Evolutionary conservation across 2,113 vertebrate species (phyloP), one percentile per base, ranked within the genome.

Genomic region (Platysteira castanea): DNA sequence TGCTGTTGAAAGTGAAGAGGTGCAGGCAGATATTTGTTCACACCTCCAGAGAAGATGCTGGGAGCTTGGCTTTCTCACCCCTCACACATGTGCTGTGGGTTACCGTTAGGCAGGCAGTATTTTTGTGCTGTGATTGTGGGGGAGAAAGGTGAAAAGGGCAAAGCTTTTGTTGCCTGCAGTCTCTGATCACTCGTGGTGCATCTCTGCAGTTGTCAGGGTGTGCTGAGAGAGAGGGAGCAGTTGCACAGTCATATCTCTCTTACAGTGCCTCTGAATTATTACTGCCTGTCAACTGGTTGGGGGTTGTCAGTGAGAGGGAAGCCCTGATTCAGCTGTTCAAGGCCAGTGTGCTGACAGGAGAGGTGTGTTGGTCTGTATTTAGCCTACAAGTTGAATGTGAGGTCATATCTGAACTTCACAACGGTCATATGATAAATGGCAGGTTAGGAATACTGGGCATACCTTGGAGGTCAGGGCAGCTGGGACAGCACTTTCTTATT

Each of bases 371-470:
- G 67, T 59, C 96, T 97, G 96, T 97, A 74, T 96, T 96, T 97
- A 97, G 94, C 82, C 47, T 23, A 1, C 41, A 41, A 87, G 78
- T 67, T 76, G 73, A 77, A 59, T 78, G 80, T 59, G 76, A 83
- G 81, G 75, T 70, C 13, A 15, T 61, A 73, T 83, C 73, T 92
- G 88, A 75, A 71, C 84, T 96, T 96, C 84, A 65, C 59, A 65
- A 77, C 13, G 5, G 92, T 97, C 97, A 97, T 96, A 91, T 97
- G 97, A 96, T 74, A 74, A 96, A 94, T 88, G 78, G 69, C 75
- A 84, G 54, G 49, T 67, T 82, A 10, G 75, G 73, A 81, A 63
- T 80, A 50, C 39, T 57, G 54, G 24, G 39, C 47, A 21, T 64
- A 35, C 84, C 80, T 64, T 20, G 63, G 94, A 96, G 96, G 97